Percentiles rank a stretch among this genome's conserved stretches.
Evolutionary conservation across 2,797 vertebrate genomes (phyloP).

Genomic region (Anguilla obscura): DNA sequence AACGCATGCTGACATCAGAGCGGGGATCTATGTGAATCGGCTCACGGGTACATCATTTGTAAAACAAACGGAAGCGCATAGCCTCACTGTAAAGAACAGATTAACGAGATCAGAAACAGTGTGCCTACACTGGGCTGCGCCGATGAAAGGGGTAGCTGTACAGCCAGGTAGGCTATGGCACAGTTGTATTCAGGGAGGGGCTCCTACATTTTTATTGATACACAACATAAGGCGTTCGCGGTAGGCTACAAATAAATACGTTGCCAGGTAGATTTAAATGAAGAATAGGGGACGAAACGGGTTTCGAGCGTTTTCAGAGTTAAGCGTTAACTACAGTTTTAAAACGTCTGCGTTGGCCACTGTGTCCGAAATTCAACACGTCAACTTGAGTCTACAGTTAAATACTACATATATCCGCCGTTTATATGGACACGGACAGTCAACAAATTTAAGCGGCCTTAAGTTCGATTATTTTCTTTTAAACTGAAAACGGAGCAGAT

Average conservation of each 20-base stretch:
- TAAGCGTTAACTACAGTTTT: background rate
- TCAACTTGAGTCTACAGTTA: background rate
- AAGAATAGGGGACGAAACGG: background rate
- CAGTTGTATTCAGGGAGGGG: background rate
- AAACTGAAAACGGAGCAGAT: background rate
- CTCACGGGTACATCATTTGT: slow-evolving; percentile 37
- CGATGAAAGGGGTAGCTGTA: background rate
- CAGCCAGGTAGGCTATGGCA: background rate
- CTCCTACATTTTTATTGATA: background rate
- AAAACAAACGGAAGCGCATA: slow-evolving; percentile 46
- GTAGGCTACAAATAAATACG: background rate
- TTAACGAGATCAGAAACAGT: background rate
- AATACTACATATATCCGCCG: too few species aligned
- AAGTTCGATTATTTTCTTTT: background rate
- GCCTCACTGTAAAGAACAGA: slow-evolving; percentile 23
- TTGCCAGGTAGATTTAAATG: background rate
- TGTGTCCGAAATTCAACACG: background rate
- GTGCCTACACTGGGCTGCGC: background rate
- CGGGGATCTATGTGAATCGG: slow-evolving; percentile 44
- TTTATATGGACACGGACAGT: background rate
- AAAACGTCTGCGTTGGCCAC: background rate
- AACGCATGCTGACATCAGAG: slow-evolving; percentile 34
- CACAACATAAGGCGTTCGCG: background rate
- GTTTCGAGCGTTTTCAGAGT: background rate
- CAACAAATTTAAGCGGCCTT: background rate